Evolutionary conservation across 2,113 vertebrate species (phyloP).

Genomic region (Poecilia latipinna): DNA sequence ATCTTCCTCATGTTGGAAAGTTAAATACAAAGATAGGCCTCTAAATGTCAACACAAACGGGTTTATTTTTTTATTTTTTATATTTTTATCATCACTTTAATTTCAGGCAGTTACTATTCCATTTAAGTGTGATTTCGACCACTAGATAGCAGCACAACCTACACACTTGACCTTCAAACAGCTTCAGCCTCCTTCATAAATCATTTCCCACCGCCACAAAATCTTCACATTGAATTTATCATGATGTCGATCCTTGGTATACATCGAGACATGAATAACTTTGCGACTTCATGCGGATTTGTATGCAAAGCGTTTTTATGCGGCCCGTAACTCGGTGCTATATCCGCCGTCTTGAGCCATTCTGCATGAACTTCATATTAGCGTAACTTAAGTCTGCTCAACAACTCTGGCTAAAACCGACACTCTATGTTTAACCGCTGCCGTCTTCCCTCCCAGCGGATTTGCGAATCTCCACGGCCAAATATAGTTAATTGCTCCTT

Average conservation of each 20-base stretch:
- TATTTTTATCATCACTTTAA: not conserved
- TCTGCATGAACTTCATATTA: slow-evolving; percentile 54
- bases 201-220: not conserved
- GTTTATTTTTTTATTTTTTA: too few species aligned
- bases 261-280: slow-evolving; percentile 35
- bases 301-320: slow-evolving; percentile 49
- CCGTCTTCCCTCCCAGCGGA: slow-evolving; percentile 51
- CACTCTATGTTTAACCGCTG: slow-evolving; percentile 71
- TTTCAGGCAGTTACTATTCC: not conserved
- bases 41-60: too few species aligned
- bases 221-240: slow-evolving; percentile 14
- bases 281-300: slow-evolving; percentile 49
- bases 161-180: not conserved
- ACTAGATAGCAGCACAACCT: too few species aligned
- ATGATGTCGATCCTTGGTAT: slow-evolving; percentile 16
- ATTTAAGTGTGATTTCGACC: not conserved
- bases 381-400: slow-evolving; percentile 67
- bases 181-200: not conserved
- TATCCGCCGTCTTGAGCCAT: slow-evolving; percentile 53
- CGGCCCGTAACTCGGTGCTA: slow-evolving; percentile 45
- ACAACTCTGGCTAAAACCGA: slow-evolving; percentile 58
- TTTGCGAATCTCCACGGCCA: slow-evolving; percentile 45
- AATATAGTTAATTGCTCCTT: slow-evolving; percentile 63
- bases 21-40: too few species aligned
- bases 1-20: too few species aligned